Evolutionary conservation across 2,888 invertebrate species (phyloP).

Genomic region (Eupithecia vulgata): DNA sequence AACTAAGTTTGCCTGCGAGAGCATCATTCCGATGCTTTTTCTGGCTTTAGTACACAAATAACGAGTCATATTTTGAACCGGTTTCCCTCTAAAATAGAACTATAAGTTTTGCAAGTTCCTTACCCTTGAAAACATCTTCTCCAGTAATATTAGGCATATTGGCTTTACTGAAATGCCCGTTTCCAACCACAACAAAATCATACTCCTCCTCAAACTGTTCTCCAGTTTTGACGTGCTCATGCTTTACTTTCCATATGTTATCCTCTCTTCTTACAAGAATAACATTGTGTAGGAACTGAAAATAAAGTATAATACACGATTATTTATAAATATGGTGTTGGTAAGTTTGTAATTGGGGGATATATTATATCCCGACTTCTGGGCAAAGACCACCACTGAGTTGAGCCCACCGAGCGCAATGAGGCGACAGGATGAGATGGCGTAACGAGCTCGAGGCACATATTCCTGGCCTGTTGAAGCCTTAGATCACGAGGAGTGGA

Average conservation of each 20-base stretch:
- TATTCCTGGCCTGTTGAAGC: too few species aligned
- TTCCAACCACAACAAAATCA: constrained; percentile 87
- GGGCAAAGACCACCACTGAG: too few species aligned
- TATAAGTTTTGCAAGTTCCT: background rate
- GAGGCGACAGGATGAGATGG: too few species aligned
- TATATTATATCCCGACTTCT: too few species aligned
- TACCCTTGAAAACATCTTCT: constrained; percentile 71
- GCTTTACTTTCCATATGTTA: constrained; percentile 67
- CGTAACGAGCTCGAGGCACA: too few species aligned
- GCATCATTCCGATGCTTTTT: background rate
- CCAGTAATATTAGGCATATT: constrained; percentile 65
- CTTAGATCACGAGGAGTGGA: too few species aligned
- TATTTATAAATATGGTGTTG: too few species aligned
- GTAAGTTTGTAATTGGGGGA: too few species aligned
- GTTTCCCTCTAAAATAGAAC: background rate
- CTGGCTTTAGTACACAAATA: background rate
- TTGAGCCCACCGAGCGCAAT: too few species aligned
- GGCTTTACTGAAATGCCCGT: constrained; percentile 84
- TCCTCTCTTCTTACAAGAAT: constrained; percentile 57
- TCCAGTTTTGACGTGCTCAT: constrained; percentile 60
- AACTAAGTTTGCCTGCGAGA: too few species aligned
- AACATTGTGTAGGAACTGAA: constrained; percentile 72
- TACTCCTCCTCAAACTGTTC: constrained; percentile 76
- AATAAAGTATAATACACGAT: constrained; percentile 21
- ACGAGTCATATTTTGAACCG: background rate